Conservation (phyloP, 2,888 invertebrate genomes). For the Iselma pallidipennis region DNA sequence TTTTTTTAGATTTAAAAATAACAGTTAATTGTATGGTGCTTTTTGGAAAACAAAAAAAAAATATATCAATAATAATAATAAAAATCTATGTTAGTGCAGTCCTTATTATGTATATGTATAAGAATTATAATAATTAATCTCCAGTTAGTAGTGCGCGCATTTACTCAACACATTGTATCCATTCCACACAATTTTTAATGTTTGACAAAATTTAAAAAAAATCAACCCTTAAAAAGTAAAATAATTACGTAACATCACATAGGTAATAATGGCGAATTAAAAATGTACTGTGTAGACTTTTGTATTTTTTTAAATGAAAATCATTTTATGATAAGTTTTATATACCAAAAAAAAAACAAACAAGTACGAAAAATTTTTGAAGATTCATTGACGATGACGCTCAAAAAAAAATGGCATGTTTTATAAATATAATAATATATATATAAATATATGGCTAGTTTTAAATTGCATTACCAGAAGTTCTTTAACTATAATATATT, state of each 20-base stretch:
- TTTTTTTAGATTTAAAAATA: too few relatives aligned
- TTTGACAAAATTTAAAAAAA: constrained; percentile 50
- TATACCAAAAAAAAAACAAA: constrained; percentile 30
- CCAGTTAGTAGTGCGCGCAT: constrained; percentile 51
- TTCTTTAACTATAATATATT: background rate
- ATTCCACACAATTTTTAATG: constrained; percentile 47
- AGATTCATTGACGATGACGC: background rate
- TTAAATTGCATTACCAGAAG: constrained; percentile 1
- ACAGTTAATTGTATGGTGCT: constrained; percentile 17
- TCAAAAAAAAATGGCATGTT: constrained; percentile 1
- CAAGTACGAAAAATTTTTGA: background rate
- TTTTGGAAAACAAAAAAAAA: constrained; percentile 24
- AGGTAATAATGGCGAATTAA: background rate
- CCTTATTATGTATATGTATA: constrained; percentile 46
- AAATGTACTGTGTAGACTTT: constrained; percentile 52
- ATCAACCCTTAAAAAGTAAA: constrained; percentile 31
- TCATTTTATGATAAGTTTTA: constrained; percentile 44
- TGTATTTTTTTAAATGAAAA: constrained; percentile 56
- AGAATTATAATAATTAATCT: constrained; percentile 42
- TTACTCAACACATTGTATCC: constrained; percentile 46
- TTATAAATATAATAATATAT: background rate
- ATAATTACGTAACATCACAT: constrained; percentile 7
- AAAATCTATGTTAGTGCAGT: constrained; percentile 56
- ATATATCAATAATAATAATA: too few relatives aligned
- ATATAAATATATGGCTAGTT: constrained; percentile 1